These are phyloP conservation scores for Philaethria dido DNA, from an alignment of 2,888 invertebrate genomes.

Conservation along the genomic window DNA sequence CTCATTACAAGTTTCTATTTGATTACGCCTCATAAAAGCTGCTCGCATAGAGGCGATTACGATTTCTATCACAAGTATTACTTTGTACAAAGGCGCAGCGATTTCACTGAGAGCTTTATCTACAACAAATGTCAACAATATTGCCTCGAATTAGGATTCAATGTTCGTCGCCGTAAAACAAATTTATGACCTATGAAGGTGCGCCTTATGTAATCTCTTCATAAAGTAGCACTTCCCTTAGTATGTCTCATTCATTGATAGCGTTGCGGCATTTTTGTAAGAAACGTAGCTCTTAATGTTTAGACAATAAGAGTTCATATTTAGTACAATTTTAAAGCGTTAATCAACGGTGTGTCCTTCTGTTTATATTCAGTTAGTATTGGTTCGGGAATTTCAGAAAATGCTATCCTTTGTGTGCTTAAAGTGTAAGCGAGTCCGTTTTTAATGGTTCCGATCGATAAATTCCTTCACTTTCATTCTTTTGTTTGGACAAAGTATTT, in stretches of 20 bases:
- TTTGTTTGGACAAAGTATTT: conserved; percentile 44
- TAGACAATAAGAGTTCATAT: conserved; percentile 50
- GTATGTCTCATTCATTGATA: conserved; percentile 61
- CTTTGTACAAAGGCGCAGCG: conserved; percentile 58
- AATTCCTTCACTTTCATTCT: conserved; percentile 73
- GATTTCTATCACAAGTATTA: conserved; percentile 81
- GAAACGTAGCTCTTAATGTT: conserved; percentile 50
- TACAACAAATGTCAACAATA: conserved; percentile 48
- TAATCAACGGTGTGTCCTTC: conserved; percentile 72
- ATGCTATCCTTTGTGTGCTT: conserved; percentile 67
- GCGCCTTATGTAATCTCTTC: conserved; percentile 52
- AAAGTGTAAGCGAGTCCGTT: conserved; percentile 68
- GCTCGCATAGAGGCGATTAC: conserved; percentile 75
- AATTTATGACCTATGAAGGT: conserved; percentile 49
- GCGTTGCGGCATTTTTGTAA: conserved; percentile 46
- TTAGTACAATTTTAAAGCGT: conserved; percentile 56
- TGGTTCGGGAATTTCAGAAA: conserved; percentile 69
- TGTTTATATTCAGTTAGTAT: conserved; percentile 59
- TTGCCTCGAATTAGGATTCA: conserved; percentile 51
- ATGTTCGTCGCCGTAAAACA: conserved; percentile 48
- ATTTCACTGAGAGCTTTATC: conserved; percentile 47
- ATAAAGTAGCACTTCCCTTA: conserved; percentile 57
- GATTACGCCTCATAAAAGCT: conserved; percentile 79
- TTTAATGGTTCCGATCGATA: conserved; percentile 64
- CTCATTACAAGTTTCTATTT: conserved; percentile 83